phyloP scores from a whole-genome alignment of 2,888 invertebrate species.

The Mycalesis mineus region DNA sequence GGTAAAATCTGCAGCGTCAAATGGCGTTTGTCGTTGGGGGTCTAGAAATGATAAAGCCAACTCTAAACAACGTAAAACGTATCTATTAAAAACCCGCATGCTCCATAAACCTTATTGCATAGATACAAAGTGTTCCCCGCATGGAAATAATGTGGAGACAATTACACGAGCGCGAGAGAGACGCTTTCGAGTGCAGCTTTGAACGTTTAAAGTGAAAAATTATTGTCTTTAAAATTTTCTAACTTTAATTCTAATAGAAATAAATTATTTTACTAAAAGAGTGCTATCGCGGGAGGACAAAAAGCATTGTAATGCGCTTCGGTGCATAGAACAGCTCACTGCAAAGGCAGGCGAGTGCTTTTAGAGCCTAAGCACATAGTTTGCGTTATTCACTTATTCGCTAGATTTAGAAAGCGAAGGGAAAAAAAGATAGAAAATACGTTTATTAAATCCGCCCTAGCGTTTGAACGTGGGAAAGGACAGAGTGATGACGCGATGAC shows the following conservation, averaged over 20 bases:
- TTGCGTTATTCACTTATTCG: conserved; percentile 15
- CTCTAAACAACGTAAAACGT: not conserved
- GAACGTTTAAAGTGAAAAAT: conserved; percentile 13
- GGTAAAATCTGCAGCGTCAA: too few relatives aligned
- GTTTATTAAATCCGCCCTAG: conserved; percentile 8
- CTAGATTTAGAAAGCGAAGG: conserved; percentile 12
- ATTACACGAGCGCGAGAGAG: not conserved
- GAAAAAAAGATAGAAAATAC: conserved; percentile 11
- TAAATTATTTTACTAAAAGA: conserved; percentile 11
- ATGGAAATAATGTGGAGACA: conserved; percentile 10
- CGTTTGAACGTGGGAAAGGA: conserved; percentile 11
- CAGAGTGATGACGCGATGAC: not conserved
- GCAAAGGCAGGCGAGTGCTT: conserved; percentile 1
- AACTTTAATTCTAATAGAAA: conserved; percentile 16
- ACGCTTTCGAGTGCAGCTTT: conserved; percentile 6
- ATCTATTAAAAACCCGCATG: conserved; percentile 2
- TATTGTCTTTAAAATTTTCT: conserved; percentile 12
- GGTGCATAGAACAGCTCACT: not conserved
- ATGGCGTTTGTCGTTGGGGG: too few relatives aligned
- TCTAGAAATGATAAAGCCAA: not conserved
- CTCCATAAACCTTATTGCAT: conserved; percentile 13
- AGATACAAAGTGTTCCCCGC: conserved; percentile 8
- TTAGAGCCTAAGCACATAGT: conserved; percentile 11
- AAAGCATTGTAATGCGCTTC: conserved; percentile 7
- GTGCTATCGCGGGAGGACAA: conserved; percentile 5